Evolutionary conservation across 2,888 invertebrate genomes (phyloP), one percentile per base, ranked within the genome.

Genomic region (Yponomeuta cagnagella): DNA sequence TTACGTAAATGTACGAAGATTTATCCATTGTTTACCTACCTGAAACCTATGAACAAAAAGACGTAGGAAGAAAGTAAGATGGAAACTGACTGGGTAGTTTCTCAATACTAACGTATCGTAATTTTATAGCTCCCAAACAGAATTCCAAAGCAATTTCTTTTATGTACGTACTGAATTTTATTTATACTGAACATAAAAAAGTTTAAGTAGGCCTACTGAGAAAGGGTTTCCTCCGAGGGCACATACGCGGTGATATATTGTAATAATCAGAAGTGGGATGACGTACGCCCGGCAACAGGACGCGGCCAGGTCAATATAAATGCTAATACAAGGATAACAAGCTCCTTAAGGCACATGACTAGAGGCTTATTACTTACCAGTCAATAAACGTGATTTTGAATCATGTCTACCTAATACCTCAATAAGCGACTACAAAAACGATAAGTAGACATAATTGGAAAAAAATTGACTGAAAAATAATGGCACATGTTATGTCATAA

Each of bases 311-410:
- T 80, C 83, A 87, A 89, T 89, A 87, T 88, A 88, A 88, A 89
- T 89, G 89, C 85, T 80, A 89, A 89, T 89, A 80, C 77, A 77
- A 58, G 76, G 79, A 82, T 80, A 79, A 80, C 80, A 78, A 75
- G 73, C 73, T 73, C 43, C 73, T 73, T 58, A 66, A 37, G 65
- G 52, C 70, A 69, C 58, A 70, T 48, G n/a, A 63, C 64, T 65
- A 1, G 37, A 37, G 64, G 10, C 37, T 30, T 12, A 10, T 6
- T 31, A 12, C 65, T 30, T 65, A 65, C 12, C 52, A 58, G 52
- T 58, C 52, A 15, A 58, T 58, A 58, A 58, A 2, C 12, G 52
- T 15, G 15, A 58, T 58, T 58, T 58, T 58, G 52, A 15, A 58
- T 43, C 52, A 12, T 15, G 52, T 43, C 43, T 9, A 43, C 43